Percentiles rank a stretch among this genome's conserved stretches.
These are phyloP conservation scores for Trichoplusia ni DNA, from an alignment of 1,140 invertebrate species.

Conservation along the genomic window DNA sequence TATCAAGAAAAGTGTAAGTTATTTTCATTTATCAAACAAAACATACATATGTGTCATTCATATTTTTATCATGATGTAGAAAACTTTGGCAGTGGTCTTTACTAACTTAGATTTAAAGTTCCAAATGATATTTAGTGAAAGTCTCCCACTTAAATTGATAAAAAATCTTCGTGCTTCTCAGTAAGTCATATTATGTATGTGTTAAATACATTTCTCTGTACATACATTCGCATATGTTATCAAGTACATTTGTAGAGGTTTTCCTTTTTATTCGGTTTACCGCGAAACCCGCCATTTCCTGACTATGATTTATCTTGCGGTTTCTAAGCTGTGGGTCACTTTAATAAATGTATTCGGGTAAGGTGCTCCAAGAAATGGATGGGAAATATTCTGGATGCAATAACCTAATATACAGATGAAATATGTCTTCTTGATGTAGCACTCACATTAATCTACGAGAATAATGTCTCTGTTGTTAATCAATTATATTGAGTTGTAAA, in stretches of 20 bases:
- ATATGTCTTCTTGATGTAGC: slow-evolving; percentile 35
- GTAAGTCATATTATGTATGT: not conserved
- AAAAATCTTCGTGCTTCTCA: not conserved
- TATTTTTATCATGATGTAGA: no score
- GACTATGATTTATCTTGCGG: slow-evolving; percentile 78
- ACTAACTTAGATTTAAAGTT: no score
- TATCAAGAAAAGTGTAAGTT: no score
- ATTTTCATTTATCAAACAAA: not conserved
- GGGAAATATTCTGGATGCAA: slow-evolving; percentile 63
- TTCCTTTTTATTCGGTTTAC: slow-evolving; percentile 70
- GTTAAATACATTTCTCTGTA: not conserved
- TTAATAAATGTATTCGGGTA: slow-evolving; percentile 78
- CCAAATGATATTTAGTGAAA: no score
- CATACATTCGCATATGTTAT: slow-evolving; percentile 11
- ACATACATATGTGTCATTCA: no score
- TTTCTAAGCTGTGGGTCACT: slow-evolving; percentile 71
- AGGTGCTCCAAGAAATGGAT: slow-evolving; percentile 68
- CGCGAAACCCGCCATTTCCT: slow-evolving; percentile 71
- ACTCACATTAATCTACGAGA: no score
- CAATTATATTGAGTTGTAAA: no score
- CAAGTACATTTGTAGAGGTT: slow-evolving; percentile 33
- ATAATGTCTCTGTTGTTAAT: no score
- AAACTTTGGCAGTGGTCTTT: no score
- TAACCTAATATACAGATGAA: slow-evolving; percentile 64
- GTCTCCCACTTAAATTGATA: not conserved